phyloP scores from a whole-genome alignment of 2,113 vertebrate genomes.

The Callorhinus ursinus region DNA sequence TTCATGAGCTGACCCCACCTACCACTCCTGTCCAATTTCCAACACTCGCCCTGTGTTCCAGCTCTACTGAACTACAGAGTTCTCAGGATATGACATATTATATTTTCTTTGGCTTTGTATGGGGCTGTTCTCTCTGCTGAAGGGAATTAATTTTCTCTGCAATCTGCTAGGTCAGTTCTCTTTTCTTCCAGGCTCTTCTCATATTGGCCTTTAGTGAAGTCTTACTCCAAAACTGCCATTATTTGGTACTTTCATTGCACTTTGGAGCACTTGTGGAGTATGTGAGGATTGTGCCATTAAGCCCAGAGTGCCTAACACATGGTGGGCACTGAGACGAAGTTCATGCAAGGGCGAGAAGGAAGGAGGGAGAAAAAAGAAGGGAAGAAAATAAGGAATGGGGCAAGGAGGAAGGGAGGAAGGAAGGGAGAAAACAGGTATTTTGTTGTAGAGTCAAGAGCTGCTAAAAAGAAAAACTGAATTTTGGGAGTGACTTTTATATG shows the following conservation, averaged over 20 bases:
- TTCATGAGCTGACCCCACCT: neutral
- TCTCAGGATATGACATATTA: neutral
- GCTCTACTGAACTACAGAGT: neutral
- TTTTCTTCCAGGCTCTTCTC: neutral
- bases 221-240: neutral
- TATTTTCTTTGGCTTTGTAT: neutral
- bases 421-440: neutral
- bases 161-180: neutral
- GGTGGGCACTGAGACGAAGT: neutral
- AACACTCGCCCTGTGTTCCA: neutral
- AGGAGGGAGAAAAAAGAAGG: neutral
- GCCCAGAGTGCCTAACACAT: neutral
- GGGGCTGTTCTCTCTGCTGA: neutral
- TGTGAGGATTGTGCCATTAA: neutral
- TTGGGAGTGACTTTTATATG: neutral
- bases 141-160: neutral
- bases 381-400: neutral
- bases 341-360: neutral
- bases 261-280: neutral
- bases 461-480: neutral
- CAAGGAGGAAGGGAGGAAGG: neutral
- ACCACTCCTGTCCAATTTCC: neutral
- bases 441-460: neutral
- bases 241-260: neutral
- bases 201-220: neutral